Base-by-base conservation (phyloP, 2,797 vertebrate genomes). In the Coregonus ussuriensis region DNA sequence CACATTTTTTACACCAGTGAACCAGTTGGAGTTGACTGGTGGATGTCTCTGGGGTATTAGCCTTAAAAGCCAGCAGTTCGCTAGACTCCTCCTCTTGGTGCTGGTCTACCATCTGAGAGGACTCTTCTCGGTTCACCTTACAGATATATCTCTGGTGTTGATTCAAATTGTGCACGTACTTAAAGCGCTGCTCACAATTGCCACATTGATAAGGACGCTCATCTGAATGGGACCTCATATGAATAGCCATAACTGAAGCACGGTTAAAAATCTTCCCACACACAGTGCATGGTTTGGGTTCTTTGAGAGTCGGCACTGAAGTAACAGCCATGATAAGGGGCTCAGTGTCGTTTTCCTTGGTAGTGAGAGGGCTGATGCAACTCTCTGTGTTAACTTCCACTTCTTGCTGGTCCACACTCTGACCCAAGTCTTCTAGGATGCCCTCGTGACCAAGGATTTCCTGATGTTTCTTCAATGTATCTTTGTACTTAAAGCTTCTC, bases 401-500 rank as follows among this genome's bases (percentile, higher is more conserved):
- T 80, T 92, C n/a, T 4, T 92, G 92, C 87, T 93, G 78, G 3
- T 91, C 91, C 75, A 91, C 81, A 0, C 86, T 84, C 79, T 92
- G 92, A 83, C 85, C 89, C 76, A 88, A 71, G n/a, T 93, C 92
- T 81, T 93, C 92, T 0, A 88, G 63, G 71, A 91, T 82, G 0
- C 93, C 93, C 74, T 93, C 92, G 35, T 93, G 93, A 0, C 92
- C 89, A 31, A 92, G 92, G 35, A 93, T 93, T 16, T 92, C 90
- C 85, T 93, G 93, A 56, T 93, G 93, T 83, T 93, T 93, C 83
- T 93, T 93, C 70, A 93, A 5, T 0, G 93, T 93, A 86, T 93
- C 93, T 77, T 85, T 89, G 87, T 93, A 93, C 84, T 93, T 93
- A 76, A 93, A 93, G 77, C 93, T 88, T 51, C 93, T 93, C 73